Percentiles rank a stretch among this genome's conserved stretches.
These are phyloP conservation scores for Halictus ligatus DNA, from an alignment of 2,888 invertebrate species.

Conservation along the genomic window DNA sequence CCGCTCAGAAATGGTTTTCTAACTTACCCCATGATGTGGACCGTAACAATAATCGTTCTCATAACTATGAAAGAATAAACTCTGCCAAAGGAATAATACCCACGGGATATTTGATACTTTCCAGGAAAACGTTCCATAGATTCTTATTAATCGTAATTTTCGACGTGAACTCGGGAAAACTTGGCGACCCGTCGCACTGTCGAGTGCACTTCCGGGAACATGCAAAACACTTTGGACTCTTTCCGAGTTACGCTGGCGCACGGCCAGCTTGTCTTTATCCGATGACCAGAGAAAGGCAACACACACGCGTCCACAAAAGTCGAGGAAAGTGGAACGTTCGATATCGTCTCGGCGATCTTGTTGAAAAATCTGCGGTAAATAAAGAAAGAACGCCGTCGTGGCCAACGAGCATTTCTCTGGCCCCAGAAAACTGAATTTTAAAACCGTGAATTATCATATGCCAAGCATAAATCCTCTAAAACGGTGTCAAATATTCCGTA, in stretches of 20 bases:
- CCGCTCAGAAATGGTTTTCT: background rate
- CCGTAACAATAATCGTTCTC: background rate
- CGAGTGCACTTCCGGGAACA: conserved; percentile 37
- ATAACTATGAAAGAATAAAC: background rate
- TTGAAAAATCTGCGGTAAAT: conserved; percentile 27
- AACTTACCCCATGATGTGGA: background rate
- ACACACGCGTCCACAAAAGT: conserved; percentile 26
- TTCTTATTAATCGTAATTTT: conserved; percentile 1
- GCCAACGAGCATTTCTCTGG: background rate
- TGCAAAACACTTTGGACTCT: conserved; percentile 39
- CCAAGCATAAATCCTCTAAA: background rate
- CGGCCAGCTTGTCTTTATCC: conserved; percentile 50
- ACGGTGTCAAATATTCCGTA: background rate
- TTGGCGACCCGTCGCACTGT: conserved; percentile 4
- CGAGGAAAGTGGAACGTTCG: conserved; percentile 53
- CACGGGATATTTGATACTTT: background rate
- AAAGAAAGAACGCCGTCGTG: conserved; percentile 1
- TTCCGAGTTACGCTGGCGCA: conserved; percentile 54
- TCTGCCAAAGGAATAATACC: background rate
- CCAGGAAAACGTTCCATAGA: background rate
- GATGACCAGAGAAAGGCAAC: conserved; percentile 35
- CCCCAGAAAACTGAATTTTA: background rate
- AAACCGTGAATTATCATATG: background rate
- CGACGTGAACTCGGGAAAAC: background rate
- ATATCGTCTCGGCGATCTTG: conserved; percentile 30